These are phyloP conservation scores for Coptotermes formosanus DNA, from an alignment of 1,140 invertebrate genomes.

Conservation along the genomic window DNA sequence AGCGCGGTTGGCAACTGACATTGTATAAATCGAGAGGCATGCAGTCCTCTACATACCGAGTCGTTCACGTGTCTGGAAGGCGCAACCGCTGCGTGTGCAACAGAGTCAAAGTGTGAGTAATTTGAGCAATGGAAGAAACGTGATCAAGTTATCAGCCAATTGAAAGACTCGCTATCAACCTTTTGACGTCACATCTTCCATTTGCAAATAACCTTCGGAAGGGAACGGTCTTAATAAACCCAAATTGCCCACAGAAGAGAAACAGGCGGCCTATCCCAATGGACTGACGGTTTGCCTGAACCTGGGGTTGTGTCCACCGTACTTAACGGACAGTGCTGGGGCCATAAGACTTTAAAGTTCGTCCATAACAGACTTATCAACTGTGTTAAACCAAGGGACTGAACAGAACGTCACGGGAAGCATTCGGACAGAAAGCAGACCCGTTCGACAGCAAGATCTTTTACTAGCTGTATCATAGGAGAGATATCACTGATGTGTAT, in stretches of 20 bases:
- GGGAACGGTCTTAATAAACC: neutral
- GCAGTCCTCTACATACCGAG: too few species aligned
- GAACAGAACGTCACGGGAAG: too few species aligned
- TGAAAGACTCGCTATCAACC: conserved; percentile 4
- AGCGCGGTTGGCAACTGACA: too few species aligned
- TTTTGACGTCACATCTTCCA: neutral
- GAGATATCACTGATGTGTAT: too few species aligned
- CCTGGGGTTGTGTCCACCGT: too few species aligned
- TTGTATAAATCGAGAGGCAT: neutral
- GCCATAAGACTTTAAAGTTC: too few species aligned
- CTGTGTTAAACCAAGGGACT: too few species aligned
- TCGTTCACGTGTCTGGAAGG: neutral
- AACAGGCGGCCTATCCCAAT: neutral
- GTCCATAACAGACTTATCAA: too few species aligned
- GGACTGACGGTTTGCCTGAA: neutral
- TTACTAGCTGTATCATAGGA: too few species aligned
- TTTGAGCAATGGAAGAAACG: neutral
- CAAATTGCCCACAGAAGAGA: neutral
- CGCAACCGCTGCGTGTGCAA: neutral
- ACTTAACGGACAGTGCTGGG: too few species aligned
- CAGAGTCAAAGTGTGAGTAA: neutral
- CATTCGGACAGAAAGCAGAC: too few species aligned
- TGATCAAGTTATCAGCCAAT: neutral
- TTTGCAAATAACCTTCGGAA: neutral
- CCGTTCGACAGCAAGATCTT: too few species aligned